Conservation (phyloP, 1,140 invertebrate species). For the Yoshiicerus persimilis region DNA sequence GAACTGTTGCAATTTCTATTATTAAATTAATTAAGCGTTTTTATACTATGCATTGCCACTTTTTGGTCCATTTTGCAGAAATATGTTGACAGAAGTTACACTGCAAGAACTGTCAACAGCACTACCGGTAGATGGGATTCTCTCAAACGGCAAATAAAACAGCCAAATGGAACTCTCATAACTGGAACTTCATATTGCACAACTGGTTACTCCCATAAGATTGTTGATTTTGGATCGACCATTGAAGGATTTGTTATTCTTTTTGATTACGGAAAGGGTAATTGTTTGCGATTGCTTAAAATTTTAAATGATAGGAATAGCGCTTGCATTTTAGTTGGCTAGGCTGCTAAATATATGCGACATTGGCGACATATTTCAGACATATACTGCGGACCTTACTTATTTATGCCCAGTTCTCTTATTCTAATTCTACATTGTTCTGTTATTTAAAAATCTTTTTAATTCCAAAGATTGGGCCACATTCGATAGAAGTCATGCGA, state of each 20-base stretch:
- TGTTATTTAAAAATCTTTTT: too few species aligned
- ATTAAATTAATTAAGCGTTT: background rate
- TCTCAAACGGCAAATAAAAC: background rate
- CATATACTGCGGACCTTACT: too few species aligned
- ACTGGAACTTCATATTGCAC: background rate
- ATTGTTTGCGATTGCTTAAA: background rate
- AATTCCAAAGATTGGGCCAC: background rate
- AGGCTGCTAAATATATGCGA: too few species aligned
- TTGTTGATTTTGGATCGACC: background rate
- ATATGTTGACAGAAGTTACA: background rate
- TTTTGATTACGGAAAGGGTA: background rate
- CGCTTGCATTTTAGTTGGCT: too few species aligned
- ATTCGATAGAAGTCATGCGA: background rate
- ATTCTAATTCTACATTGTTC: too few species aligned
- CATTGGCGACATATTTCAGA: too few species aligned
- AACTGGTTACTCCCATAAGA: background rate
- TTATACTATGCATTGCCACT: too few species aligned
- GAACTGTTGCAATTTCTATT: background rate
- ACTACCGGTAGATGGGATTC: background rate
- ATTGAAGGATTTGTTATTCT: background rate
- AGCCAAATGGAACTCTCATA: background rate
- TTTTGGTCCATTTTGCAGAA: too few species aligned
- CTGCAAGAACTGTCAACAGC: background rate
- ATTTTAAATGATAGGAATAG: too few species aligned
- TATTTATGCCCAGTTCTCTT: too few species aligned